A percentile compares a stretch with the other conserved stretches of the same genome.
These are phyloP conservation scores for Eudasyphora cyanicolor DNA, from an alignment of 2,888 invertebrate species.

Conservation along the genomic window DNA sequence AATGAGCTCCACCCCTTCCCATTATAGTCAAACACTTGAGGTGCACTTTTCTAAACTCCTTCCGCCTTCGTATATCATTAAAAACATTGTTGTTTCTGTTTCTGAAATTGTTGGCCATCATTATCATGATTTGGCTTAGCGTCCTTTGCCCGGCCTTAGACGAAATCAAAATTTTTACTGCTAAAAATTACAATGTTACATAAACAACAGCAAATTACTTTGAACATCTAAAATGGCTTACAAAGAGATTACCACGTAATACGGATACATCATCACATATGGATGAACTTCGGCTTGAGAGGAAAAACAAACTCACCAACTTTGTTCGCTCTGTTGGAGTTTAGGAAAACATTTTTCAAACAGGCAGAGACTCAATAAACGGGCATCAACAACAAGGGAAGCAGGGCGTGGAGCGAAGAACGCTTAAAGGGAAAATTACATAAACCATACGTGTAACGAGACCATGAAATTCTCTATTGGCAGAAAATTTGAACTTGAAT, in stretches of 20 bases:
- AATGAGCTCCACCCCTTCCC: not conserved
- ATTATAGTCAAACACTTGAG: not conserved
- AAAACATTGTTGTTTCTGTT: conserved; percentile 2
- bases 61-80: conserved; percentile 3
- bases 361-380: not conserved
- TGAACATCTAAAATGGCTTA: conserved; percentile 50
- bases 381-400: not conserved
- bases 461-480: not conserved
- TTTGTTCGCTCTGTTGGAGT: not conserved
- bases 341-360: not conserved
- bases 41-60: not conserved
- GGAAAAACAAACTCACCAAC: not conserved
- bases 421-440: conserved; percentile 26
- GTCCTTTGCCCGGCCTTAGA: not conserved
- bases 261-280: conserved; percentile 44
- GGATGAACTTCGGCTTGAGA: not conserved
- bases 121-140: not conserved
- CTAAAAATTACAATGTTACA: conserved; percentile 36
- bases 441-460: conserved; percentile 26
- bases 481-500: conserved; percentile 60
- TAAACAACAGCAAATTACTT: conserved; percentile 49
- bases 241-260: conserved; percentile 62
- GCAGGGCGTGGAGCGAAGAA: not conserved
- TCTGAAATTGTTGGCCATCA: not conserved
- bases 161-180: not conserved